Percentiles rank a stretch among this genome's conserved stretches.
phyloP scores from a whole-genome alignment of 2,797 vertebrate genomes.

The Cottoperca gobio region DNA sequence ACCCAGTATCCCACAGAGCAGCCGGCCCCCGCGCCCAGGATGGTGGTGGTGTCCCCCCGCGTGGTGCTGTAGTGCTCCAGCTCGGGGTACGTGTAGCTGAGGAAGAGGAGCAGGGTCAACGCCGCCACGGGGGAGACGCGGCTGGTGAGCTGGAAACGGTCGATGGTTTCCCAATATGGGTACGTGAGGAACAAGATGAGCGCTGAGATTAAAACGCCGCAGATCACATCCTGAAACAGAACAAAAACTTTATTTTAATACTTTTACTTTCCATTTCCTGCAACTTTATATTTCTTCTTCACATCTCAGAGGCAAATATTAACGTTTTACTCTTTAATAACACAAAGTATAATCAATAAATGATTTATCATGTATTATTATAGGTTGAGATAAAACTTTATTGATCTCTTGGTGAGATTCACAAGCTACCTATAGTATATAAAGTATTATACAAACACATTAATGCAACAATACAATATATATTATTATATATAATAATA shows the following conservation, averaged over 20 bases:
- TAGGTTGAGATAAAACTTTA: too few relatives aligned
- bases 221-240: conserved; percentile 90
- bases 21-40: conserved; percentile 88
- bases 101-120: conserved; percentile 83
- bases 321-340: too few relatives aligned
- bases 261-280: too few relatives aligned
- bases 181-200: conserved; percentile 84
- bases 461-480: too few relatives aligned
- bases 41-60: conserved; percentile 92
- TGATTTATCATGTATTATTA: too few relatives aligned
- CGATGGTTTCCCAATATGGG: conserved; percentile 89
- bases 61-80: conserved; percentile 93
- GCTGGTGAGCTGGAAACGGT: conserved; percentile 88
- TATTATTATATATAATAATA: too few relatives aligned
- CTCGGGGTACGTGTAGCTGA: conserved; percentile 92
- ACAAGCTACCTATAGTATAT: too few relatives aligned
- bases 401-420: too few relatives aligned
- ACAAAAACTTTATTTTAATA: background rate
- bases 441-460: too few relatives aligned
- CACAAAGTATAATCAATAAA: too few relatives aligned
- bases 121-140: conserved; percentile 85
- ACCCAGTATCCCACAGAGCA: conserved; percentile 91
- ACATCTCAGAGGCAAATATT: too few relatives aligned
- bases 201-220: conserved; percentile 86
- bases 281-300: too few relatives aligned